These are phyloP conservation scores for Chloroceryle amazona DNA, from an alignment of 2,797 vertebrate genomes.

Conservation along the genomic window DNA sequence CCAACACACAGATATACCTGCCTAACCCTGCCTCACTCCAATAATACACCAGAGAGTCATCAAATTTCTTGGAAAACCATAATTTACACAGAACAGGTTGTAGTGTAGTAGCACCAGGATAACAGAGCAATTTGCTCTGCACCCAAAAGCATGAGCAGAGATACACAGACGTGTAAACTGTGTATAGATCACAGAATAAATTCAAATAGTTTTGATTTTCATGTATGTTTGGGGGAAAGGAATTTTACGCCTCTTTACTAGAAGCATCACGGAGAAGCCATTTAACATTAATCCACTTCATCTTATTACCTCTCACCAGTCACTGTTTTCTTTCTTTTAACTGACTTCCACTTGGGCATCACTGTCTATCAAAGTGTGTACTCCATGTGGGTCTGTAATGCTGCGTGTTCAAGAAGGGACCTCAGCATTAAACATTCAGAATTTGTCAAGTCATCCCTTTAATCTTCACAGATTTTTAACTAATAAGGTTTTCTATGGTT, in stretches of 20 bases:
- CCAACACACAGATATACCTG: neutral
- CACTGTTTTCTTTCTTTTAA: neutral
- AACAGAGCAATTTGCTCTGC: neutral
- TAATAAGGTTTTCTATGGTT: neutral
- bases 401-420: neutral
- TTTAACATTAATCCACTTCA: neutral
- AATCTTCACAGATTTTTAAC: neutral
- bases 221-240: neutral
- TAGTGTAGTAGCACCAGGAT: neutral
- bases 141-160: neutral
- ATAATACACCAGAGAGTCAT: neutral
- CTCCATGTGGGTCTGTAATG: neutral
- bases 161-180: neutral
- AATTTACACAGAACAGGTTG: neutral
- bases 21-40: neutral
- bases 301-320: neutral
- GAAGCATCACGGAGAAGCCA: neutral
- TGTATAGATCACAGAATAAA: neutral
- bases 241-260: neutral
- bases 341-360: neutral
- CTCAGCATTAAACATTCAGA: neutral
- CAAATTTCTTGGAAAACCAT: neutral
- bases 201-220: neutral
- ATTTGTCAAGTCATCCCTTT: neutral
- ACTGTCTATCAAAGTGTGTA: neutral